Base-by-base conservation (phyloP, 2,797 vertebrate genomes). In the Luscinia luscinia region DNA sequence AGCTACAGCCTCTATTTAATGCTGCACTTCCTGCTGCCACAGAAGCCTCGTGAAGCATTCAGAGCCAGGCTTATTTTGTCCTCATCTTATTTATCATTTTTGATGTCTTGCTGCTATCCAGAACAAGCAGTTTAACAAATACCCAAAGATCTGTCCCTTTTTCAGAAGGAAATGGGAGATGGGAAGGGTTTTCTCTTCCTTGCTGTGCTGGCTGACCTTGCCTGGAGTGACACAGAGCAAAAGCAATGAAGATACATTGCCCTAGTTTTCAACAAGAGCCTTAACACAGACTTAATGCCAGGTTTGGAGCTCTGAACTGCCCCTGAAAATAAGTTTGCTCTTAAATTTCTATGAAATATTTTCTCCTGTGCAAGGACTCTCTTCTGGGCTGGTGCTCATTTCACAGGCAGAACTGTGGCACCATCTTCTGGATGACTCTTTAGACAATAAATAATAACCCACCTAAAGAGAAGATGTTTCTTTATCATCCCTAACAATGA, bases 401-500 rank as follows among this genome's bases (percentile, higher is more conserved):
- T 96, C 94, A 96, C 86, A 94, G 94, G 97, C 97, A 97, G 97
- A 97, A 96, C 94, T 93, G 96, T 94, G 96, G 96, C 97, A 96
- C 97, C 96, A 96, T 97, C 97, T 98, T 96, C 97, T 98, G 97
- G 96, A 96, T 95, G 84, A 95, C 93, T 96, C 92, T 93, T 94
- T 45, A 96, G 90, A 93, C 83, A 91, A 68, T 90, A 84, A 92
- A 82, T 83, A 90, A 78, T 82, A 94, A 96, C 70, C 69, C 82
- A 97, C 87, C 90, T 80, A 86, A 89, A 94, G 26, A 79, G 41
- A 79, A 87, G 90, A 78, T 11, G 3, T 26, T 90, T 79, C 93
- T 94, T 93, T 94, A 87, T 91, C 79, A 77, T 77, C 91, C 72
- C 70, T 90, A 89, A 97, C 94, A 98, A 96, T 95, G 87, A 96